Base-by-base conservation (phyloP, 2,113 vertebrate genomes). In the Proterorhinus semilunaris region DNA sequence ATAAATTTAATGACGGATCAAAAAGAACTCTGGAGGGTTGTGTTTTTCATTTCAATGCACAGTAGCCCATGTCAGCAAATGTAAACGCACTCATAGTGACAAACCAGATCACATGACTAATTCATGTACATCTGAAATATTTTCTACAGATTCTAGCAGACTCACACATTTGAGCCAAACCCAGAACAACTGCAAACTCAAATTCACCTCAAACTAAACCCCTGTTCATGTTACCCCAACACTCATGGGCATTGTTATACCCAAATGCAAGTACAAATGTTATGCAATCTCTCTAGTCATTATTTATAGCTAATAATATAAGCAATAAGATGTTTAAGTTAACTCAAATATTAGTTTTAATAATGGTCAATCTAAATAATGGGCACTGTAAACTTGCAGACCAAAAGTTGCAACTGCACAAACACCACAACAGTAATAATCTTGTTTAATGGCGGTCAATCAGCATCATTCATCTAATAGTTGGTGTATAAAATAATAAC, bases 1-100 rank as follows among this genome's bases (percentile, higher is more conserved):
- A 99, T 99, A 99, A 99, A 99, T 79, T 94, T 93, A 93, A 95
- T 93, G 92, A 97, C 88, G 90, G 93, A 95, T 93, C 90, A 91
- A 95, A 93, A 61, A 44, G 7, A 8, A 13, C 13, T n/a, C 15
- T 58, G 17, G n/a, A 42, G 36, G 11, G 21, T 36, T 12, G 21
- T 58, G 55, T 58, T 55, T 55, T 21, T 27, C 7, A 9, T 27
- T 53, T 4, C 15, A 54, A 27, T 54, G n/a, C 53, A 54, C 10
- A 10, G 16, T 27, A n/a, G 49, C 49, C 4, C 12, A 50, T 13
- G 4, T 12, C 48, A 49, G 49, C 10, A 58, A 42, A 7, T 21
- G 42, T 4, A 42, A 58, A 58, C 10, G 10, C 5, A 42, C 13
- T 42, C 1, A 58, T 6, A 42, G 6, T 36, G 55, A 13, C 27